Evolutionary conservation across 2,113 vertebrate species (phyloP), one percentile per base, ranked within the genome.

Genomic region (Colossoma macropomum): DNA sequence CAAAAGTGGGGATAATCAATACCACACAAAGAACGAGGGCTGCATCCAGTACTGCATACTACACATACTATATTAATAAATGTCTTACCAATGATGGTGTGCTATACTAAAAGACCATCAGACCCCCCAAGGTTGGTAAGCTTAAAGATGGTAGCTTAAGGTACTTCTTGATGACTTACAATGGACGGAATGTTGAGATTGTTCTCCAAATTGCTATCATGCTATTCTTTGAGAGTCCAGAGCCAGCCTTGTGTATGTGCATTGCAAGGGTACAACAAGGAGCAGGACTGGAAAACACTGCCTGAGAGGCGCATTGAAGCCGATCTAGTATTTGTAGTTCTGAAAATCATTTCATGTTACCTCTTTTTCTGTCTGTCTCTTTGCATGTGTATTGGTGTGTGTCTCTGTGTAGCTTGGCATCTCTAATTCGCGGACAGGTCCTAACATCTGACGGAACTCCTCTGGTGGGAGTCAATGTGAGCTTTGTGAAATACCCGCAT

Each of bases 341-440:
- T 32, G 60, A 70, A 70, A 41, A n/a, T 41, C 0, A 60, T 30
- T 72, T 23, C 23, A 25, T 66, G 2, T 8, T 45, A n/a, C 3
- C 11, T 45, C 21, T 41, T 54, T 27, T 12, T 25, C 2, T 41
- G 45, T 32, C 11, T 34, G 9, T 41, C 15, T 66, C 17, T 70
- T 79, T 38, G 34, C 28, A 84, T 76, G 16, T 79, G 19, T 87
- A 2, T 66, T 16, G 5, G 38, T 78, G 38, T 59, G 50, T 56
- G 48, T 52, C 87, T 88, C 84, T 79, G 10, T 80, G 23, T 88
- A 97, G 96, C 87, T 92, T 97, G 79, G 96, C 96, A 54, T 96
- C 96, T 84, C 91, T 97, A 68, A 95, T 97, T 90, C 93, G 96
- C 91, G 96, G 96, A 77, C 96, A 96, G 94, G 96, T 97, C 65